A percentile compares a stretch with the other conserved stretches of the same genome.
phyloP scores from a whole-genome alignment of 2,797 vertebrate species.

The Lerista edwardsae region DNA sequence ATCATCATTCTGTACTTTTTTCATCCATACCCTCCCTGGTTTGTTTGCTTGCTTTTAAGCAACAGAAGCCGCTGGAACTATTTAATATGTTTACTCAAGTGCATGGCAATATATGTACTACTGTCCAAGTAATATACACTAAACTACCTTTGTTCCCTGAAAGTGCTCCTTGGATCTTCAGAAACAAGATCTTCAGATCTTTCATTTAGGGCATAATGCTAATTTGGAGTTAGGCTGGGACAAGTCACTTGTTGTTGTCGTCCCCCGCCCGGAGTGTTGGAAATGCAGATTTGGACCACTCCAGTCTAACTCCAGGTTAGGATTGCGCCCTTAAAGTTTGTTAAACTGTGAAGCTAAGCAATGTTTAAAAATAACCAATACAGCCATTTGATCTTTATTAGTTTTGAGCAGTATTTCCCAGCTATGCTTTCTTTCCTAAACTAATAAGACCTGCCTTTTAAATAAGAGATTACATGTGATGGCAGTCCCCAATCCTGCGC shows the following conservation, averaged over 20 bases:
- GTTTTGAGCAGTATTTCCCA: neutral
- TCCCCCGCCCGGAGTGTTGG: no score
- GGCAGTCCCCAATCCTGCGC: neutral
- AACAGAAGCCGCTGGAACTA: constrained; percentile 53
- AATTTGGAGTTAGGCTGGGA: no score
- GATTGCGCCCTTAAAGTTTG: no score
- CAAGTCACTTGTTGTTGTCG: no score
- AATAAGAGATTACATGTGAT: neutral
- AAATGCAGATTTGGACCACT: no score
- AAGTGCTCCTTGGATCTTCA: neutral
- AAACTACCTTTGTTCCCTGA: neutral
- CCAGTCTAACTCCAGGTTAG: no score
- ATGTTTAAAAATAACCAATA: neutral
- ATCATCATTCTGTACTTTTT: constrained; percentile 49
- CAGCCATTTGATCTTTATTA: neutral
- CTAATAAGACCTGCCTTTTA: neutral
- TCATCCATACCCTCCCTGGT: constrained; percentile 16
- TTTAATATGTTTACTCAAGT: neutral
- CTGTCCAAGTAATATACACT: neutral
- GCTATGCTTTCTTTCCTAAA: neutral
- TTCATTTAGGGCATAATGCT: no score
- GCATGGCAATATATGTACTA: neutral
- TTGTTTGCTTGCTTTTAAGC: constrained; percentile 35
- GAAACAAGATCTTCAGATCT: neutral
- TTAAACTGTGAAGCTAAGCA: neutral